phyloP scores from a whole-genome alignment of 2,797 vertebrate species.

The Xenops minutus region DNA sequence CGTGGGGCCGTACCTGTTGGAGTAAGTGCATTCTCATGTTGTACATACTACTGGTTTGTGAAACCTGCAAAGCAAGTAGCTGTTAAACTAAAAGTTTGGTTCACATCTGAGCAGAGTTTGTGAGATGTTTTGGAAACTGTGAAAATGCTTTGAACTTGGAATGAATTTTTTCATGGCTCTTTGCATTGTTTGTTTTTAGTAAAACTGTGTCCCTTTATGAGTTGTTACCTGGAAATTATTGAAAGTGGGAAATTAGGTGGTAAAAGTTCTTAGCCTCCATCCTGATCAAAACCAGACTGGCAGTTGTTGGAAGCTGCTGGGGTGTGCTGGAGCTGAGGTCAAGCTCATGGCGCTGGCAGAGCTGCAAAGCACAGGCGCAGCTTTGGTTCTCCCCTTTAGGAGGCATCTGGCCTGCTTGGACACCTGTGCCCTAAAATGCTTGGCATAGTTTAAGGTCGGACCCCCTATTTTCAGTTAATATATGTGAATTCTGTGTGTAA shows the following conservation, averaged over 20 bases:
- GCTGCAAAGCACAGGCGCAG: accelerated
- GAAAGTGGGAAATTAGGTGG: not conserved
- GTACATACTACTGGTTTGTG: accelerated
- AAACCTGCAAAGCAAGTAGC: not conserved
- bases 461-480: not conserved
- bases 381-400: not conserved
- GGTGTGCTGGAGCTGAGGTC: accelerated
- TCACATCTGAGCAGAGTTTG: not conserved
- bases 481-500: not conserved
- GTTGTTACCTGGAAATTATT: not conserved
- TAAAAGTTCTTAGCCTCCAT: not conserved
- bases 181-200: not conserved
- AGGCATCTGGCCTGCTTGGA: accelerated
- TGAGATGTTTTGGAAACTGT: not conserved
- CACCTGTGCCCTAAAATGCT: not conserved
- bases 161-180: not conserved
- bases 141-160: not conserved
- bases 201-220: not conserved
- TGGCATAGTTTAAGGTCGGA: accelerated
- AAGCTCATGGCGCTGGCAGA: not conserved
- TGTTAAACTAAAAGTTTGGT: not conserved
- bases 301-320: not conserved
- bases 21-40: not conserved
- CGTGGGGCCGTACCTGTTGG: accelerated
- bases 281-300: not conserved